Evolutionary conservation across 23 tunicate genomes (phyloP), one percentile per base, ranked within the genome.

Genomic region (Ascidia mentula): DNA sequence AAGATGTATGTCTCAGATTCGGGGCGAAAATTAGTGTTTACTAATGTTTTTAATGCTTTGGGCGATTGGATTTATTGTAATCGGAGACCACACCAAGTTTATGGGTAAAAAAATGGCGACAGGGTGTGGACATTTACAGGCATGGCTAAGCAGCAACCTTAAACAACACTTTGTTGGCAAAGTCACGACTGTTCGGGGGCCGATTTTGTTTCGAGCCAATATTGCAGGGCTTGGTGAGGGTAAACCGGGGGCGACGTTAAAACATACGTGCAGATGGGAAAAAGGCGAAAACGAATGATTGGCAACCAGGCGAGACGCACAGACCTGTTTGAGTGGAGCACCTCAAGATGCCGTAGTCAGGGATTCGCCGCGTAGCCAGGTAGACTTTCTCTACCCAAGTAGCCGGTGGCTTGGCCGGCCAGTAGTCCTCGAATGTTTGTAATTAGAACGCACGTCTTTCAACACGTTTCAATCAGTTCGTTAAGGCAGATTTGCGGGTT

Each of bases 301-400:
- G 75, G 38, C 75, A 71, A 71, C 75, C 75, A 35, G 38, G 75
- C 75, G 75, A 71, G 75, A 71, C 75, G 38, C n/a, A 20, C 17
- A 18, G 60, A 71, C 75, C 38, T 71, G 75, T 71, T 71, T 35
- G 75, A 35, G 38, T 7, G 33, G 34, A 20, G 8, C 75, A 36
- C 30, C 75, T 71, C 75, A 35, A 71, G 38, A 35, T 34, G 38
- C 38, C 34, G 75, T 34, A 71, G 75, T 34, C 18, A 35, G 38
- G 75, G 38, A 22, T 71, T 31, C 75, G 75, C 75, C 75, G 38
- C 18, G 36, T 20, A 34, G 32, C n/a, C 75, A 71, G 65, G 65
- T 53, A 53, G 65, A 53, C 65, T 53, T 53, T 53, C 65, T 15
- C 65, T 28, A 28, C 65, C 28, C 24, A 26, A 9, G 24, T 28